Percentiles rank a stretch among this genome's conserved stretches.
phyloP scores from a whole-genome alignment of 2,888 invertebrate genomes.

The Brenthis hecate region DNA sequence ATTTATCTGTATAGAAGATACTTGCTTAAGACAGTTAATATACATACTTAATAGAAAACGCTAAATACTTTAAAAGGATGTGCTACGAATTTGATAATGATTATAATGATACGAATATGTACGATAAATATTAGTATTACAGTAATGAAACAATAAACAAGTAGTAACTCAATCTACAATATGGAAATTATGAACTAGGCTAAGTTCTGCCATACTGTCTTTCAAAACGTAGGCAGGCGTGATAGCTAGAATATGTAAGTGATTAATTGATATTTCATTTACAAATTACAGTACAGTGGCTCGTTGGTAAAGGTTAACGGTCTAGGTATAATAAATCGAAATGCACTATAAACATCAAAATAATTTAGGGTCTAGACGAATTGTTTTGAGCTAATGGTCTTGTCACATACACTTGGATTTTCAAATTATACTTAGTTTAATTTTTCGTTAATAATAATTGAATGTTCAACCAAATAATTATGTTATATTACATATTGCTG shows the following conservation, averaged over 20 bases:
- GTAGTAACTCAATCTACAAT: slow-evolving; percentile 16
- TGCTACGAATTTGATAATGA: too few relatives aligned
- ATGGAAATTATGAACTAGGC: slow-evolving; percentile 23
- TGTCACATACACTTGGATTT: slow-evolving; percentile 21
- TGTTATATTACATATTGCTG: not conserved
- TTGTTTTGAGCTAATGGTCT: slow-evolving; percentile 22
- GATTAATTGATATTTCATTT: slow-evolving; percentile 36
- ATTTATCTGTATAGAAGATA: too few relatives aligned
- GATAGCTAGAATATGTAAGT: slow-evolving; percentile 26
- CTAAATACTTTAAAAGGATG: too few relatives aligned
- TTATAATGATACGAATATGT: too few relatives aligned
- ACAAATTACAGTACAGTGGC: slow-evolving; percentile 43
- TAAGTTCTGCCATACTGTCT: slow-evolving; percentile 26
- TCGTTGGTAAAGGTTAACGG: slow-evolving; percentile 34
- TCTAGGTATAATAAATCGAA: slow-evolving; percentile 37
- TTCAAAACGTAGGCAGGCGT: slow-evolving; percentile 28
- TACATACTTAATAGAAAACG: too few relatives aligned
- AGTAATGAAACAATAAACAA: slow-evolving; percentile 6
- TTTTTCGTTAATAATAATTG: too few relatives aligned
- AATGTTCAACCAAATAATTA: too few relatives aligned
- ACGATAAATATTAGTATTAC: not conserved
- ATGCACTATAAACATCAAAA: slow-evolving; percentile 37
- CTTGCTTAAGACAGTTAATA: too few relatives aligned
- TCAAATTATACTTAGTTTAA: too few relatives aligned
- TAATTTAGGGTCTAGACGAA: slow-evolving; percentile 36